Conservation (phyloP, 2,888 invertebrate species). For the Rotaria macrura region DNA sequence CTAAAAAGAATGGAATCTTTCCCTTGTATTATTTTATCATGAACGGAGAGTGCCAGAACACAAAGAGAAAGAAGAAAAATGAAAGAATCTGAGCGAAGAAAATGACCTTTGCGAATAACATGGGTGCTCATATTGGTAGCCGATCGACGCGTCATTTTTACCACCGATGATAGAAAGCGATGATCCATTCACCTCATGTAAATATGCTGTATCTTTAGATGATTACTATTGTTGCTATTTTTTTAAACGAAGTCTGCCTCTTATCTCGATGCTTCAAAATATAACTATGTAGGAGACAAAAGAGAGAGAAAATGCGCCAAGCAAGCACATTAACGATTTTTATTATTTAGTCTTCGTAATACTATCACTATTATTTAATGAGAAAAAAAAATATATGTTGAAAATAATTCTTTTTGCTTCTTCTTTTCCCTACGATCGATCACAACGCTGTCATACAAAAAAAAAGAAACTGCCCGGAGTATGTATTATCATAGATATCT, state of each 20-base stretch:
- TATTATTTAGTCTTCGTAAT: not conserved
- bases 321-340: not conserved
- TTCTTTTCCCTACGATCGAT: not conserved
- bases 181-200: not conserved
- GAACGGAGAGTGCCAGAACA: not conserved
- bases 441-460: not conserved
- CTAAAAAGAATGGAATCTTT: not conserved
- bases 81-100: not conserved
- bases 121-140: not conserved
- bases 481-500: not conserved
- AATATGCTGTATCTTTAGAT: not conserved
- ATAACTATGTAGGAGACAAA: not conserved
- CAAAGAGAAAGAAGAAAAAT: not conserved
- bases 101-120: not conserved
- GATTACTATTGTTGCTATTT: not conserved
- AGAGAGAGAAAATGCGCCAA: not conserved
- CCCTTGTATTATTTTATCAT: not conserved
- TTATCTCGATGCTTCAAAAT: not conserved
- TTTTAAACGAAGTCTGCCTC: not conserved
- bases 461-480: not conserved
- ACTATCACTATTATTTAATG: not conserved
- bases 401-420: not conserved
- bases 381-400: not conserved
- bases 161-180: not conserved
- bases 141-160: not conserved